Evolutionary conservation across 2,888 invertebrate genomes (phyloP).

Genomic region (Calameuta filiformis): DNA sequence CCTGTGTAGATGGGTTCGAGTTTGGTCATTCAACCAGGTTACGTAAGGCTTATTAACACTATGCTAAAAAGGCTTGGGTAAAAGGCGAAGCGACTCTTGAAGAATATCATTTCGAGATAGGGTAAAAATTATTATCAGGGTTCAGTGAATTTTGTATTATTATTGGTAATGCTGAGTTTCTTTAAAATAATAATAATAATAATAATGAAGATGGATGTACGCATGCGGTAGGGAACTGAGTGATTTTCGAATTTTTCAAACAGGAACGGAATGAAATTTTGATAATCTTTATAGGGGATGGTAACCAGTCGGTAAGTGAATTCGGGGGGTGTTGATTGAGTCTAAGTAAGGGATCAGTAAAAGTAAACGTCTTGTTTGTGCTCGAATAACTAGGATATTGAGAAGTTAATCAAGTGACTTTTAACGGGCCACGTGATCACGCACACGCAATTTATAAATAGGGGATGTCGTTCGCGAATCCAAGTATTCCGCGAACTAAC

Average conservation of each 20-base stretch:
- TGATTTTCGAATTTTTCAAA: background rate
- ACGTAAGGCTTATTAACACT: background rate
- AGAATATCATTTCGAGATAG: too few species aligned
- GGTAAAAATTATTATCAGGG: background rate
- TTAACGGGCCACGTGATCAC: background rate
- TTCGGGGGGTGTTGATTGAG: background rate
- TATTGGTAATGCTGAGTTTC: background rate
- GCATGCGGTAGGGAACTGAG: too few species aligned
- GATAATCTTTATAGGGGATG: background rate
- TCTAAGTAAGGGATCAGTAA: background rate
- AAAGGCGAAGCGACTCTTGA: background rate
- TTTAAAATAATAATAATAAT: background rate
- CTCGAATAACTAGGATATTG: background rate
- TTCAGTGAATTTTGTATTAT: background rate
- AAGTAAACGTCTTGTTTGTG: background rate
- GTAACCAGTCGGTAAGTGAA: background rate
- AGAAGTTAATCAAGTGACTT: background rate
- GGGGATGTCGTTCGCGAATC: background rate
- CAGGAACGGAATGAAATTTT: background rate
- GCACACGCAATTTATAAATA: background rate
- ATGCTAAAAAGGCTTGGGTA: background rate
- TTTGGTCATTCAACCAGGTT: background rate
- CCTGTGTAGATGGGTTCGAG: slow-evolving; percentile 1
- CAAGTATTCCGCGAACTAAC: background rate
- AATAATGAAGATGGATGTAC: too few species aligned